These are phyloP conservation scores for Drosophila tanythrix DNA, from an alignment of 2,888 invertebrate species.

Conservation along the genomic window DNA sequence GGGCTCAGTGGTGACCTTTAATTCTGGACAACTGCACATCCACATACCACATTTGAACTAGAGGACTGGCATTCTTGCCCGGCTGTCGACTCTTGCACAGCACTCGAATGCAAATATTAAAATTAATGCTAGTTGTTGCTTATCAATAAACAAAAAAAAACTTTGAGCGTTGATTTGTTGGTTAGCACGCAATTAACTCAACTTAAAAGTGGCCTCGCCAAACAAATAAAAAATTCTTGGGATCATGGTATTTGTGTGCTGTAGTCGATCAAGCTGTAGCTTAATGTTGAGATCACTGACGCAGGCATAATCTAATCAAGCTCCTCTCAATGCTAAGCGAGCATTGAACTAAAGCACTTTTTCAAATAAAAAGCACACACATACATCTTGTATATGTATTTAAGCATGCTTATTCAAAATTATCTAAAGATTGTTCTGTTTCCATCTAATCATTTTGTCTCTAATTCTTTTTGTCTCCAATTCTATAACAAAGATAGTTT, in stretches of 20 bases:
- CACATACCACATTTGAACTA: conserved; percentile 43
- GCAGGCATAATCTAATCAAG: conserved; percentile 34
- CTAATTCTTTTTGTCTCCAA: conserved; percentile 1
- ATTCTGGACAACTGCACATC: conserved; percentile 21
- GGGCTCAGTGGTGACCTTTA: conserved; percentile 51
- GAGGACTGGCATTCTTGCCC: conserved; percentile 21
- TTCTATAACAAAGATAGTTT: background rate
- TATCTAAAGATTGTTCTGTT: conserved; percentile 16
- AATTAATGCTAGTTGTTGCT: conserved; percentile 24
- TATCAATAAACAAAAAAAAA: conserved; percentile 45
- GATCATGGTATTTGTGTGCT: conserved; percentile 19
- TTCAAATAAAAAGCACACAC: conserved; percentile 14
- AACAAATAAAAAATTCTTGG: conserved; percentile 7
- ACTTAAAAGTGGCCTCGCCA: conserved; percentile 44
- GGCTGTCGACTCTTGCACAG: conserved; percentile 10
- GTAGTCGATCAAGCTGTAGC: conserved; percentile 10
- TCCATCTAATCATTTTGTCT: conserved; percentile 5
- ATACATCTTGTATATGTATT: conserved; percentile 31
- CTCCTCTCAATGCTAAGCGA: conserved; percentile 46
- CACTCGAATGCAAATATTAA: conserved; percentile 20
- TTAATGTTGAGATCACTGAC: conserved; percentile 22
- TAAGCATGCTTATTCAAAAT: conserved; percentile 13
- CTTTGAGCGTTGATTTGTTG: conserved; percentile 52
- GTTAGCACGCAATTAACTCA: conserved; percentile 56
- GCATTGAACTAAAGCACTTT: conserved; percentile 43